Evolutionary conservation across 2,888 invertebrate species (phyloP).

Genomic region (Caenorhabditis virilis): DNA sequence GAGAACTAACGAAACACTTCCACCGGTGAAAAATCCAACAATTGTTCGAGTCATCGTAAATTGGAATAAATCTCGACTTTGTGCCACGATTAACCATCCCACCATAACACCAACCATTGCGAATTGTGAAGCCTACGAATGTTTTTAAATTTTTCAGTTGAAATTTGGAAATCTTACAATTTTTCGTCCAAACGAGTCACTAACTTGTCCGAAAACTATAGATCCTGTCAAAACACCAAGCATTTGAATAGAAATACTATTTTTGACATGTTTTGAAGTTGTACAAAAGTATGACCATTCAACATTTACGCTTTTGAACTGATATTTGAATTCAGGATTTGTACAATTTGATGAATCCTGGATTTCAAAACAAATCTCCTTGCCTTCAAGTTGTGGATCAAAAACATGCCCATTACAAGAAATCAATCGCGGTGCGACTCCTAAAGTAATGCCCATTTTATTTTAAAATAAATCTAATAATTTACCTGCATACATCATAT

Average conservation of each 20-base stretch:
- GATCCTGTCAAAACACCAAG: slow-evolving; percentile 60
- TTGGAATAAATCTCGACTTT: slow-evolving; percentile 30
- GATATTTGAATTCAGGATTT: slow-evolving; percentile 34
- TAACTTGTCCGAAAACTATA: slow-evolving; percentile 60
- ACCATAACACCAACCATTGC: slow-evolving; percentile 32
- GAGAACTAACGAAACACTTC: slow-evolving; percentile 41
- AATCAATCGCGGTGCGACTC: slow-evolving; percentile 33
- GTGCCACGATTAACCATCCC: slow-evolving; percentile 37
- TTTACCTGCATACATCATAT: slow-evolving; percentile 57
- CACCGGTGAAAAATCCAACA: slow-evolving; percentile 47
- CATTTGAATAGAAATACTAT: slow-evolving; percentile 60
- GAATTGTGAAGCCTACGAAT: slow-evolving; percentile 25
- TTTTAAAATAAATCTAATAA: too few species aligned
- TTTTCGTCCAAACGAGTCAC: slow-evolving; percentile 58
- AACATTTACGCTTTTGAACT: slow-evolving; percentile 51
- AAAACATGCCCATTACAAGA: slow-evolving; percentile 26
- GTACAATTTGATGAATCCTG: slow-evolving; percentile 30
- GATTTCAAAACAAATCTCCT: slow-evolving; percentile 30
- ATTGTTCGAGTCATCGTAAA: slow-evolving; percentile 38
- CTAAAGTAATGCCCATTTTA: too few species aligned
- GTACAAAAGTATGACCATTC: slow-evolving; percentile 53
- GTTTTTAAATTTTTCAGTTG: not conserved
- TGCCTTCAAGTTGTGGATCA: slow-evolving; percentile 18
- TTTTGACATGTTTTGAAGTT: slow-evolving; percentile 44
- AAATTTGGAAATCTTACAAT: slow-evolving; percentile 10